A percentile compares a stretch with the other conserved stretches of the same genome.
Evolutionary conservation across 2,113 vertebrate genomes (phyloP).

Genomic region (Archilochus colubris): DNA sequence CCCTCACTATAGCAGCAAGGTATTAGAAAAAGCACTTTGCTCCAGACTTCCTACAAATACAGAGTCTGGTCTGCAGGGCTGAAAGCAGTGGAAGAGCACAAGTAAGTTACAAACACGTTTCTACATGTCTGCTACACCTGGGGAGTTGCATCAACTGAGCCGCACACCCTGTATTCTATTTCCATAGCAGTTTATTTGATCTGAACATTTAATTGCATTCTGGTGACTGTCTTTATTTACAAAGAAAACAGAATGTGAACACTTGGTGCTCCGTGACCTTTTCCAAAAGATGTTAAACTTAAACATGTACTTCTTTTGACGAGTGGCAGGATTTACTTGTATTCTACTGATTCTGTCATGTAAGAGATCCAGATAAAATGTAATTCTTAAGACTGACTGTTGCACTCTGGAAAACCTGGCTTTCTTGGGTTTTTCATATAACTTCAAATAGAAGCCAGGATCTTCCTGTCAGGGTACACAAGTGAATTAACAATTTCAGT

Average conservation of each 20-base stretch:
- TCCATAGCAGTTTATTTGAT: background rate
- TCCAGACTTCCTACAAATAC: background rate
- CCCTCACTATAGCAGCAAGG: fast-evolving
- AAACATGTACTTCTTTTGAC: background rate
- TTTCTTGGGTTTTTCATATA: background rate
- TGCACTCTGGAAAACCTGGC: background rate
- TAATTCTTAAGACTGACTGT: background rate
- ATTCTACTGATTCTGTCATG: background rate
- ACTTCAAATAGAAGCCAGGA: background rate
- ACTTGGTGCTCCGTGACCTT: background rate
- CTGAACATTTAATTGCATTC: background rate
- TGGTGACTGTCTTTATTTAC: background rate
- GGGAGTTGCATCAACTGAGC: background rate
- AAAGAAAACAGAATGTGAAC: background rate
- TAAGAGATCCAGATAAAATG: background rate
- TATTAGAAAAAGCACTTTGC: background rate
- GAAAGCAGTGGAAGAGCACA: background rate
- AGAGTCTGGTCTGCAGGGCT: background rate
- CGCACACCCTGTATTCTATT: background rate
- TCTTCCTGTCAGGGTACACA: background rate
- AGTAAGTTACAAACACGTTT: background rate
- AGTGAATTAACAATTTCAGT: background rate
- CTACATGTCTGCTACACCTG: background rate
- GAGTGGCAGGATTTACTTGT: background rate
- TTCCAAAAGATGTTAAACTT: background rate